phyloP scores from a whole-genome alignment of 2,113 vertebrate species.

The Oreamnos americanus region DNA sequence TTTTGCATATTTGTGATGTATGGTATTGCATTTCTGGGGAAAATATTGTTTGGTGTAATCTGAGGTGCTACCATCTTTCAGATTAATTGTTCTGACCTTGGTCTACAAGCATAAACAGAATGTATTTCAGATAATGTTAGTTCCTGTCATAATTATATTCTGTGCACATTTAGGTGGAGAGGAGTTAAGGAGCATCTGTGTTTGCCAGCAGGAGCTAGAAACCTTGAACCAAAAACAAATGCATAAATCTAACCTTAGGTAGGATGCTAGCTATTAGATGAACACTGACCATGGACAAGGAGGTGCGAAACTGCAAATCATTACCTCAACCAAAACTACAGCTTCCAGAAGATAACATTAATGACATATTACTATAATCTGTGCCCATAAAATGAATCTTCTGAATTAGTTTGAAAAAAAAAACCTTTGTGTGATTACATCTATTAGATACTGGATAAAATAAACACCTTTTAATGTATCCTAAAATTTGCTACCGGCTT shows the following conservation, averaged over 20 bases:
- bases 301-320: constrained; percentile 34
- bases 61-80: constrained; percentile 62
- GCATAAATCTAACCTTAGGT: constrained; percentile 54
- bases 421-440: constrained; percentile 47
- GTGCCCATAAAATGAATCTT: constrained; percentile 35
- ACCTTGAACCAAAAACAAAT: constrained; percentile 75
- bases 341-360: constrained; percentile 1
- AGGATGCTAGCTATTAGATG: constrained; percentile 37
- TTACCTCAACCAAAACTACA: constrained; percentile 1
- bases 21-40: constrained; percentile 29
- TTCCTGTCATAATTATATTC: constrained; percentile 63
- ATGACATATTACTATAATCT: constrained; percentile 42
- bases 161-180: constrained; percentile 68
- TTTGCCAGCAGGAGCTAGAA: constrained; percentile 71
- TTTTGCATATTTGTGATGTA: constrained; percentile 60
- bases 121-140: constrained; percentile 75
- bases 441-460: constrained; percentile 23
- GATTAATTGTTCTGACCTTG: constrained; percentile 80
- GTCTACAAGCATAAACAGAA: constrained; percentile 73
- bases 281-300: constrained; percentile 4
- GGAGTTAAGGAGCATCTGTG: constrained; percentile 61
- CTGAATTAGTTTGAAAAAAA: constrained; percentile 38
- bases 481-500: constrained; percentile 32
- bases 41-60: constrained; percentile 48
- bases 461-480: constrained; percentile 56